Evolutionary conservation across 1,140 invertebrate species (phyloP).

Genomic region (Leptopilina clavipes): DNA sequence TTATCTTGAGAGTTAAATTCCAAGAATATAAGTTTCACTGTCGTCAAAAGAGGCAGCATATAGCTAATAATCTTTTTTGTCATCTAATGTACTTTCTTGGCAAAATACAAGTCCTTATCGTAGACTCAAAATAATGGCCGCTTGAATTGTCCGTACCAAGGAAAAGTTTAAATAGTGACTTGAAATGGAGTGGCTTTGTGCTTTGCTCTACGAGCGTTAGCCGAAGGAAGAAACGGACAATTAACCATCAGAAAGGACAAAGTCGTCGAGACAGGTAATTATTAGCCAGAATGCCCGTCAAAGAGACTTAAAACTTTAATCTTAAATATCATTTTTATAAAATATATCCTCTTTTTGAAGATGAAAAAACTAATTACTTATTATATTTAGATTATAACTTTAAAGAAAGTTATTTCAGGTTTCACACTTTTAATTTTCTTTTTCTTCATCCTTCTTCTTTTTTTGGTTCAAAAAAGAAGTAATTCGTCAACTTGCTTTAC

Average conservation of each 20-base stretch:
- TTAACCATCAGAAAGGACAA: background rate
- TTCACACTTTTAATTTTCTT: background rate
- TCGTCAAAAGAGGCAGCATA: background rate
- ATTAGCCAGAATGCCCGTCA: slow-evolving; percentile 15
- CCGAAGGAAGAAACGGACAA: slow-evolving; percentile 25
- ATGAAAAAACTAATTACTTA: background rate
- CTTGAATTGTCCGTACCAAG: slow-evolving; percentile 6
- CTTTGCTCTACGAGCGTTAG: background rate
- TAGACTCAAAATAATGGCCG: slow-evolving; percentile 3
- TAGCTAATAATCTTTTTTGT: background rate
- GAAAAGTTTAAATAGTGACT: slow-evolving; percentile 23
- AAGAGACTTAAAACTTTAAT: slow-evolving; percentile 16
- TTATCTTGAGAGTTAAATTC: background rate
- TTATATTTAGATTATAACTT: background rate
- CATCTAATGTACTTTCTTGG: slow-evolving; percentile 12
- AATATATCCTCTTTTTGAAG: background rate
- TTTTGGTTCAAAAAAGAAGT: too few relatives aligned
- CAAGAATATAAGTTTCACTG: background rate
- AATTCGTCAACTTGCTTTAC: too few relatives aligned
- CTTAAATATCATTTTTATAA: background rate
- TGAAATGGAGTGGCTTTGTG: slow-evolving; percentile 2
- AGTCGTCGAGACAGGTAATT: slow-evolving; percentile 20
- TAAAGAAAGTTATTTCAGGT: background rate
- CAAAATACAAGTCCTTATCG: slow-evolving; percentile 19
- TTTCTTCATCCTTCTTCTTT: too few relatives aligned